Conservation (phyloP, 1,140 invertebrate genomes). For the Argopecten irradians region DNA sequence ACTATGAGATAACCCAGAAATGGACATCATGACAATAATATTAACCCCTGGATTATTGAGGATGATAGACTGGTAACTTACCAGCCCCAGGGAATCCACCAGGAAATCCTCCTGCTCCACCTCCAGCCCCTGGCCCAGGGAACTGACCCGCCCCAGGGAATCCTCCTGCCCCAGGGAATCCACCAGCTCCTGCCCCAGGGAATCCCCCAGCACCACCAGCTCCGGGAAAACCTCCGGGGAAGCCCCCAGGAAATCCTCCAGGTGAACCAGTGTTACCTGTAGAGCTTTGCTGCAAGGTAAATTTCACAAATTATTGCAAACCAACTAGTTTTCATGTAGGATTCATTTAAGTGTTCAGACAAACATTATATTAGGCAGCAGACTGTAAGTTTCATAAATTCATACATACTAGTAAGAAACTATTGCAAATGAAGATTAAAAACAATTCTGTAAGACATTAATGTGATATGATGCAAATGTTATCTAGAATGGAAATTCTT, state of each 20-base stretch:
- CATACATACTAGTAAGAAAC: too few relatives aligned
- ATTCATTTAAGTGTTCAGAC: too few relatives aligned
- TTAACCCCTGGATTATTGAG: too few relatives aligned
- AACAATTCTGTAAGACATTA: too few relatives aligned
- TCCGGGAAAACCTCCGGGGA: slow-evolving; percentile 68
- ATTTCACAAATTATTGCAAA: background rate
- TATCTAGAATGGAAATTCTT: too few relatives aligned
- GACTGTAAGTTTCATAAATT: too few relatives aligned
- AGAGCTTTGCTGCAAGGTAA: background rate
- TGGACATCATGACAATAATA: background rate
- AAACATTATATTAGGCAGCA: too few relatives aligned
- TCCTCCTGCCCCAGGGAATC: slow-evolving; percentile 57
- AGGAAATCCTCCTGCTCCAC: slow-evolving; percentile 44
- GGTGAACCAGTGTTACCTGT: slow-evolving; percentile 3
- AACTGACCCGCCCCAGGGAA: slow-evolving; percentile 45
- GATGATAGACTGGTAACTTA: too few relatives aligned
- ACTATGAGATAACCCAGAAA: too few relatives aligned
- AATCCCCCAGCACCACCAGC: slow-evolving; percentile 57
- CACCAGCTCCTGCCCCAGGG: slow-evolving; percentile 44
- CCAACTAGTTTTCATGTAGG: too few relatives aligned
- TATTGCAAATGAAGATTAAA: too few relatives aligned
- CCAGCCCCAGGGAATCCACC: background rate
- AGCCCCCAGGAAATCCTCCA: slow-evolving; percentile 67
- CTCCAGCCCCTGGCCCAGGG: slow-evolving; percentile 41
- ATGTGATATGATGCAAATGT: too few relatives aligned